These are phyloP conservation scores for Lordiphosa mommai DNA, from an alignment of 1,140 invertebrate species.

Conservation along the genomic window DNA sequence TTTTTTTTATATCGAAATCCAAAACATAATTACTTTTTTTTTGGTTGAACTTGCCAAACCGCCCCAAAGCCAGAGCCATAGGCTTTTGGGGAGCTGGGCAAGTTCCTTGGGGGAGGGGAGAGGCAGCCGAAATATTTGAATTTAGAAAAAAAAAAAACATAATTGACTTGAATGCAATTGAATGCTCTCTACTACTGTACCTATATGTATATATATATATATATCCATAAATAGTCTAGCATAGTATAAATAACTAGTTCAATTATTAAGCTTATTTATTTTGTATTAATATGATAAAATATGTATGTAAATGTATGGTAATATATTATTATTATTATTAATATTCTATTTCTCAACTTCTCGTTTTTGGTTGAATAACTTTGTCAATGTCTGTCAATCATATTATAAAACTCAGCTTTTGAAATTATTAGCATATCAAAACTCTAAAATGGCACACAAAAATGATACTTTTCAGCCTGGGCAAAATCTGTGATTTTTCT, in stretches of 20 bases:
- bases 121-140: neutral
- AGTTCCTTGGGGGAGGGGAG: neutral
- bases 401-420: no score
- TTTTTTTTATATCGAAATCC: conserved; percentile 34
- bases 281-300: no score
- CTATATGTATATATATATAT: neutral
- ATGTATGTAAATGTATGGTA: no score
- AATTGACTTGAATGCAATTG: conserved; percentile 31
- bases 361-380: neutral
- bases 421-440: no score
- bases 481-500: no score
- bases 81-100: conserved; percentile 4
- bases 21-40: conserved; percentile 53
- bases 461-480: no score
- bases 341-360: neutral
- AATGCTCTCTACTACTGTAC: no score
- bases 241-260: no score
- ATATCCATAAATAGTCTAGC: no score
- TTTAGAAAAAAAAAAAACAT: conserved; percentile 8
- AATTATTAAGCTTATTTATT: no score
- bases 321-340: conserved; percentile 7
- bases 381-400: no score
- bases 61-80: conserved; percentile 14
- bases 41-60: neutral
- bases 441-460: no score